Evolutionary conservation across 2,113 vertebrate species (phyloP), one percentile per base, ranked within the genome.

Genomic region (Calypte anna): DNA sequence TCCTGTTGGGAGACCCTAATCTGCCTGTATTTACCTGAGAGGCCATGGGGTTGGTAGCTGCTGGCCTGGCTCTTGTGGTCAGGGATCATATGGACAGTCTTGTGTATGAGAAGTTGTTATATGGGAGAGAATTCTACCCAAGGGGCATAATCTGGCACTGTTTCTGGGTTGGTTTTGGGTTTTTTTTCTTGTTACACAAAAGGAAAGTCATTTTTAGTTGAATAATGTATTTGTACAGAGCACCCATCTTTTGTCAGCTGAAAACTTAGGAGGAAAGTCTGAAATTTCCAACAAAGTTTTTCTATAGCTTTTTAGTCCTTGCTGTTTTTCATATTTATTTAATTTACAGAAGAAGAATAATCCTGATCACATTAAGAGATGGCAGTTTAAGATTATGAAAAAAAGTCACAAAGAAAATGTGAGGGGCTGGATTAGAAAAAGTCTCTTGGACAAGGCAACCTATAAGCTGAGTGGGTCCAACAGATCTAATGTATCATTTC

Each of bases 291-390:
- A 21, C 7, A 16, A 75, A 18, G 18, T 27, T 78, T 86, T 91
- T 30, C 67, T 50, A 33, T 4, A 78, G 31, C 2, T 43, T 83
- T 91, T 81, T 68, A 74, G 77, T 68, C 54, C 69, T 90, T 38
- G 21, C 30, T 40, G 57, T 25, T 91, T 83, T 64, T 66, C 24
- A 31, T 57, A 36, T 86, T 64, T 76, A 70, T 90, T 91, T 75
- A 73, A 74, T 74, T 85, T 67, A 70, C 27, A 62, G 57, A 62
- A 83, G 25, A 72, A 33, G 9, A 59, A 74, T 88, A 68, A 55
- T 61, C 64, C 58, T 75, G 30, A 31, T 77, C 64, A 46, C 38
- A 83, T 51, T 67, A 90, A 58, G 20, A 91, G n/a, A 74, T 88
- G 15, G 55, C 23, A 46, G 50, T 31, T 90, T 78, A 63, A 55